Percentiles rank a stretch among this genome's conserved stretches.
phyloP scores from a whole-genome alignment of 2,797 vertebrate genomes.

The Coracias cyanogaster region DNA sequence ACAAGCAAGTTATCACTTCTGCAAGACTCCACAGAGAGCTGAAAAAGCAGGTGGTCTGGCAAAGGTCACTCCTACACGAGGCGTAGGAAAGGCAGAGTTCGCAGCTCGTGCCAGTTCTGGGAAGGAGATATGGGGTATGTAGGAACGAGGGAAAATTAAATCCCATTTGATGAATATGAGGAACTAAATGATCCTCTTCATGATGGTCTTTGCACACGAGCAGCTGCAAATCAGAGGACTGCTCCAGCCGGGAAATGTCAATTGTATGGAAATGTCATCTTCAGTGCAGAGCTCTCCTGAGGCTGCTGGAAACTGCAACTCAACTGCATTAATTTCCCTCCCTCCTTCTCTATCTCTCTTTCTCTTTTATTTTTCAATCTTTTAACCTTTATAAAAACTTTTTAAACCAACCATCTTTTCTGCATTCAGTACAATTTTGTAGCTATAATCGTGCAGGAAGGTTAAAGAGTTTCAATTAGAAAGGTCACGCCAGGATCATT shows the following conservation, averaged over 20 bases:
- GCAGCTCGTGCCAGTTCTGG: background rate
- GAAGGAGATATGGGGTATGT: background rate
- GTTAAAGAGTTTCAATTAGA: slow-evolving; percentile 60
- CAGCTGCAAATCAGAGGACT: slow-evolving; percentile 44
- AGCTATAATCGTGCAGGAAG: slow-evolving; percentile 41
- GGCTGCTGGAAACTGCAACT: slow-evolving; percentile 50
- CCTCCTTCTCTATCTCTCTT: background rate
- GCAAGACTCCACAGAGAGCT: background rate
- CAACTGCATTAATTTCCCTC: slow-evolving; percentile 51
- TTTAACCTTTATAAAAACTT: slow-evolving; percentile 54
- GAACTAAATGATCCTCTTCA: slow-evolving; percentile 49
- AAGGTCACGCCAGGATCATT: slow-evolving; percentile 22
- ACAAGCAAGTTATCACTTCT: background rate
- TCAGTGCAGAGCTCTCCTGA: slow-evolving; percentile 39
- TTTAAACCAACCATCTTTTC: background rate
- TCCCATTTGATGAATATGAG: slow-evolving; percentile 9
- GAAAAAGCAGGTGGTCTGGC: background rate
- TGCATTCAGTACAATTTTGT: background rate
- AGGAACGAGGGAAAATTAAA: background rate
- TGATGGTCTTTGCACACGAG: slow-evolving; percentile 10
- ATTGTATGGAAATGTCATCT: slow-evolving; percentile 74
- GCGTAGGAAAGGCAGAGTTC: background rate
- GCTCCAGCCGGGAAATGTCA: slow-evolving; percentile 62
- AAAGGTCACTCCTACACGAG: background rate
- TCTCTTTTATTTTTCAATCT: slow-evolving; percentile 37